Evolutionary conservation across 1,140 invertebrate genomes (phyloP), one percentile per base, ranked within the genome.

Genomic region (Steinernema feltiae): DNA sequence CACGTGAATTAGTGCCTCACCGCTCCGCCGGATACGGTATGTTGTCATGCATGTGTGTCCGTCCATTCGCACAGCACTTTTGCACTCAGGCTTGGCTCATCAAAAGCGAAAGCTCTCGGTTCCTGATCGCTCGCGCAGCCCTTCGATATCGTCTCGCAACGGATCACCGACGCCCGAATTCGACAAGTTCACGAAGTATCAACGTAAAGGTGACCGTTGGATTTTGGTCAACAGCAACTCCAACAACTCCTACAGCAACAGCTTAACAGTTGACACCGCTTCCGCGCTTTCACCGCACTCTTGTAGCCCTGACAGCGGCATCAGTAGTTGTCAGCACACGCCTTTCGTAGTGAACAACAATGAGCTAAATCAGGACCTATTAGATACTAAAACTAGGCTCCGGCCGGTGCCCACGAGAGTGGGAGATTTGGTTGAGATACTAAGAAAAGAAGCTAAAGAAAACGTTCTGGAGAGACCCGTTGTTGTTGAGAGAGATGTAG

Each of bases 1-100:
- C 79, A 30, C 41, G 79, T 17, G 79, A 80, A 70, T 31, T 70
- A 15, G 78, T 80, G 32, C 79, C 79, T 30, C 78, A 80, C 72
- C 69, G 79, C 21, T 79, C 77, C 41, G 79, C 79, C 7, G 79
- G 79, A 48, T 80, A 80, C 77, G 79, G 79, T 80, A 70, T 30
- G 46, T 35, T 69, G 3, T 48, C 18, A n/a, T n/a, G n/a, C 29
- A 1, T 30, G 30, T 31, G 17, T 76, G 27, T 32, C 27, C 30
- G 3, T 24, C 48, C 32, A 18, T 48, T 74, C 12, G 48, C 27
- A 74, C 29, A 63, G n/a, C 0, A 46, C n/a, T 1, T 30, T 32
- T 24, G 30, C n/a, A 69, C 35, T 24, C 70, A 79, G 78, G 78
- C 74, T 48, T 69, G 29, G 78, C 78, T 30, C 78, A 79, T 32